These are phyloP conservation scores for Leucophenga varia DNA, from an alignment of 1,140 invertebrate species.

Conservation along the genomic window DNA sequence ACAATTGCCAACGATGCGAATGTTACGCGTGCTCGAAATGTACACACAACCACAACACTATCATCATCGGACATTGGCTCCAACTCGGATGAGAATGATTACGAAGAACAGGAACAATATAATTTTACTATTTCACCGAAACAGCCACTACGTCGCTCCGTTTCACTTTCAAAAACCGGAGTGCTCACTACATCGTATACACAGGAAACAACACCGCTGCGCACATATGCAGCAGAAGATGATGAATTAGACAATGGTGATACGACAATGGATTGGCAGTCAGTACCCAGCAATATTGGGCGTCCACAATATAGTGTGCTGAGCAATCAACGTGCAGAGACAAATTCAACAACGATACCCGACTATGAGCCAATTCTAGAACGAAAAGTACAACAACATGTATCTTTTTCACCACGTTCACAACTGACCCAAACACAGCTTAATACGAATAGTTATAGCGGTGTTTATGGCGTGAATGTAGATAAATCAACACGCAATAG, in stretches of 20 bases:
- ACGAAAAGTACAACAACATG: constrained; percentile 11
- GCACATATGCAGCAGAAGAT: neutral
- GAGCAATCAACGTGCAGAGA: constrained; percentile 6
- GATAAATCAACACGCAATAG: constrained; percentile 14
- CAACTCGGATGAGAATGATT: constrained; percentile 23
- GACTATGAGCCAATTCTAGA: constrained; percentile 19
- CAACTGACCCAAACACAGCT: constrained; percentile 25
- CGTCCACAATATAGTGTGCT: constrained; percentile 2
- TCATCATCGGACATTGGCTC: constrained; percentile 34
- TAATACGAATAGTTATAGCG: constrained; percentile 36
- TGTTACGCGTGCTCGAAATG: constrained; percentile 11
- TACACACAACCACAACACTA: constrained; percentile 32
- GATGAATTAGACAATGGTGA: constrained; percentile 5
- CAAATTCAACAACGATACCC: constrained; percentile 6
- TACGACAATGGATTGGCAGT: no score
- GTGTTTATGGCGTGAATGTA: constrained; percentile 7
- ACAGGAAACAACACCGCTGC: constrained; percentile 22
- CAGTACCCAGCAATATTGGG: constrained; percentile 3
- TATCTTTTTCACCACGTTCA: constrained; percentile 12
- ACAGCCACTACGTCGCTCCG: constrained; percentile 17
- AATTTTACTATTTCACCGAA: constrained; percentile 1
- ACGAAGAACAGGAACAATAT: constrained; percentile 32
- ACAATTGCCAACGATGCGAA: constrained; percentile 15
- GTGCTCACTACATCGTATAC: constrained; percentile 44
- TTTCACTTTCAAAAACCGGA: constrained; percentile 37